Percentiles rank a stretch among this genome's conserved stretches.
Conservation (phyloP, 2,888 invertebrate species). For the Agonopterix arenella region DNA sequence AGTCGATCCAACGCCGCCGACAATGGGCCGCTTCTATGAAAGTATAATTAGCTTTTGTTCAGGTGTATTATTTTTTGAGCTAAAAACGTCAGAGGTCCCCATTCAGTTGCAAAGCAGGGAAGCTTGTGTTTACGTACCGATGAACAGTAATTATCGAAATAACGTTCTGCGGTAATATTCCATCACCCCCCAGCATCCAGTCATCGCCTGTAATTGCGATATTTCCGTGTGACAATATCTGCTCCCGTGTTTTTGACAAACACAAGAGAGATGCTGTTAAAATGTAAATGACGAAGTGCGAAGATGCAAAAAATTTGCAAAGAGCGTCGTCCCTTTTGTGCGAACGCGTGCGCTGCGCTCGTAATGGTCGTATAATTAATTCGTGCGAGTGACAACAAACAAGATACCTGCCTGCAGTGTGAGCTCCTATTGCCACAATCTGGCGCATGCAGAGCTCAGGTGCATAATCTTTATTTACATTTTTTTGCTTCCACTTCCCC, state of each 20-base stretch:
- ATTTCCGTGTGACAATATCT: constrained; percentile 17
- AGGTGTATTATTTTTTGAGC: constrained; percentile 53
- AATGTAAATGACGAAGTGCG: constrained; percentile 32
- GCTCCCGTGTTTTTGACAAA: not conserved
- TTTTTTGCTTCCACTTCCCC: constrained; percentile 67
- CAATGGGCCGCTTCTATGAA: constrained; percentile 48
- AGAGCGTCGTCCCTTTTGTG: constrained; percentile 30
- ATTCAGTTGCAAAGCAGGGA: constrained; percentile 59
- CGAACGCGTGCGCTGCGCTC: constrained; percentile 39
- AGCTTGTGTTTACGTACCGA: constrained; percentile 51
- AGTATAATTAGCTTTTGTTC: constrained; percentile 70
- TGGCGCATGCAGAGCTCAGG: constrained; percentile 60
- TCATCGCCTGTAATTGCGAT: constrained; percentile 56
- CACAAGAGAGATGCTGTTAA: constrained; percentile 16
- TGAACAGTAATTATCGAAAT: constrained; percentile 57
- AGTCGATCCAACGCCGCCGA: constrained; percentile 23
- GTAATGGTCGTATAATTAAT: constrained; percentile 55
- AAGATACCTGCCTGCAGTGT: constrained; percentile 34
- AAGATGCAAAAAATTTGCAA: constrained; percentile 29
- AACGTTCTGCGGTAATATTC: constrained; percentile 32
- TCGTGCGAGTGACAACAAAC: constrained; percentile 44
- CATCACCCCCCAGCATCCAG: constrained; percentile 43
- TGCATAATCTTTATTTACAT: constrained; percentile 70
- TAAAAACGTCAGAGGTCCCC: constrained; percentile 29
- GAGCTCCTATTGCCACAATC: constrained; percentile 40